These are phyloP conservation scores for Corydoras sp. DNA, from an alignment of 2,113 vertebrate genomes.

Conservation along the genomic window DNA sequence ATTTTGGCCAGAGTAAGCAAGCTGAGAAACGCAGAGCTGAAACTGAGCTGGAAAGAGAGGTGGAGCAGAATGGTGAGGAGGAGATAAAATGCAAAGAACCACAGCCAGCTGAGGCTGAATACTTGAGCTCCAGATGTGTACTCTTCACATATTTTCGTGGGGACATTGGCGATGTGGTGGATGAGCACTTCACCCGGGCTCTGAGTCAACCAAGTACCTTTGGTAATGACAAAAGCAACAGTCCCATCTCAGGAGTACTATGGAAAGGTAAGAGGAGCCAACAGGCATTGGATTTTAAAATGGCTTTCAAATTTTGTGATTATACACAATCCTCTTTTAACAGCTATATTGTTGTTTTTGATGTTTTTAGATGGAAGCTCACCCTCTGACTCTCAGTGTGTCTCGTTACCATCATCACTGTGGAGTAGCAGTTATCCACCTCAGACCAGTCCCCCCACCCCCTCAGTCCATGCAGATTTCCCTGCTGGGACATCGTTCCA, in stretches of 20 bases:
- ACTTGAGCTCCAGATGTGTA: slow-evolving; percentile 94
- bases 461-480: slow-evolving; percentile 81
- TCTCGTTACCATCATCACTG: slow-evolving; percentile 73
- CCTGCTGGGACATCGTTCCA: slow-evolving; percentile 75
- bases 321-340: not conserved
- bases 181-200: slow-evolving; percentile 95
- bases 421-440: slow-evolving; percentile 85
- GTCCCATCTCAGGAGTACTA: slow-evolving; percentile 66
- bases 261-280: slow-evolving; percentile 81
- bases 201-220: slow-evolving; percentile 85
- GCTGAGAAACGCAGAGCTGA: slow-evolving; percentile 46
- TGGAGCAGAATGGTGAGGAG: slow-evolving; percentile 58
- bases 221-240: slow-evolving; percentile 73
- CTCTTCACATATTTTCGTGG: slow-evolving; percentile 98
- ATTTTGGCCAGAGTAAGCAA: slow-evolving; percentile 43
- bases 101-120: slow-evolving; percentile 90
- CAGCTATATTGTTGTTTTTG: not conserved
- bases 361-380: slow-evolving; percentile 57
- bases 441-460: slow-evolving; percentile 73
- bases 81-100: slow-evolving; percentile 72
- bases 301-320: too few relatives aligned
- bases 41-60: slow-evolving; percentile 34
- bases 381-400: slow-evolving; percentile 71
- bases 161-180: slow-evolving; percentile 90
- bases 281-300: not conserved